phyloP scores from a whole-genome alignment of 2,797 vertebrate genomes.

The Dallia pectoralis region DNA sequence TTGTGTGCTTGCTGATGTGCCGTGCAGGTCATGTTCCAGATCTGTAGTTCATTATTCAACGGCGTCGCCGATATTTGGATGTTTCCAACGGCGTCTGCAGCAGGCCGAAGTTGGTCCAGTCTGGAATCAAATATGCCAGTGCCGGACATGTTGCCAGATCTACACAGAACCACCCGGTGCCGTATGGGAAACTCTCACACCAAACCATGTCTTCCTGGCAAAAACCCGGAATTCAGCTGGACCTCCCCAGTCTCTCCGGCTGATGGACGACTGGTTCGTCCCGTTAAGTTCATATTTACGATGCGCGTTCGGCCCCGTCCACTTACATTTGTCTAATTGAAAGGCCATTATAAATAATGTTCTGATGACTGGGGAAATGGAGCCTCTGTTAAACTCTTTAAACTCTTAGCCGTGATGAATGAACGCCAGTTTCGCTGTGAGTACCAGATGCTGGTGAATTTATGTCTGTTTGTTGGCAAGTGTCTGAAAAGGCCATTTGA shows the following conservation, averaged over 20 bases:
- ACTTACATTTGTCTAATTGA: neutral
- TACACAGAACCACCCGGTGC: no score
- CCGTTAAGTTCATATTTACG: neutral
- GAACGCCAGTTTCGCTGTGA: neutral
- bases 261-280: constrained; percentile 39
- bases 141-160: neutral
- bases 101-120: neutral
- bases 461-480: neutral
- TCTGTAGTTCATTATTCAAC: neutral
- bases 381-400: neutral
- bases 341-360: neutral
- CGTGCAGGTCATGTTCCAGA: neutral
- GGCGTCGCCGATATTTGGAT: neutral
- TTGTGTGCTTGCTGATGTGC: neutral
- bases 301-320: no score
- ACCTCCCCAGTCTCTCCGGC: constrained; percentile 18
- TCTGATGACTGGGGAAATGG: no score
- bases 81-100: neutral
- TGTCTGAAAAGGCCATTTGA: neutral
- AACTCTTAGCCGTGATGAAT: neutral
- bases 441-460: neutral
- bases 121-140: neutral
- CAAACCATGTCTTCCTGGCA: neutral
- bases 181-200: neutral
- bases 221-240: neutral